phyloP scores from a whole-genome alignment of 1,140 invertebrate genomes.

The Nymphalis io region DNA sequence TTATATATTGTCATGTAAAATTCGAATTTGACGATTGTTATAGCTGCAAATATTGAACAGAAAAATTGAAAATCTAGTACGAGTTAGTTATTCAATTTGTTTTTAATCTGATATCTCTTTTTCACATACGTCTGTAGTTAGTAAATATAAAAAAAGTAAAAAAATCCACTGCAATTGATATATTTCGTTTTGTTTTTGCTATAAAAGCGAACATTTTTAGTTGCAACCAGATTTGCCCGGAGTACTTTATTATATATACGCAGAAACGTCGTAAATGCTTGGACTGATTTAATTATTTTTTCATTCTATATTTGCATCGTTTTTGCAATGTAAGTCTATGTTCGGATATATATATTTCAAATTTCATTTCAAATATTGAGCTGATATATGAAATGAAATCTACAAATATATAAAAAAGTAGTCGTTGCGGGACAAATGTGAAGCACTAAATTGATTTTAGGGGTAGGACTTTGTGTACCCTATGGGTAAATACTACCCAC shows the following conservation, averaged over 20 bases:
- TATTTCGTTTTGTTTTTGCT: conserved; percentile 19
- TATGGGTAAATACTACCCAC: too few relatives aligned
- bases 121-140: conserved; percentile 19
- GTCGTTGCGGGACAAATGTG: too few relatives aligned
- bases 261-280: not conserved
- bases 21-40: conserved; percentile 1
- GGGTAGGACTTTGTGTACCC: too few relatives aligned
- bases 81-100: conserved; percentile 28
- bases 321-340: too few relatives aligned
- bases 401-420: too few relatives aligned
- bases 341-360: too few relatives aligned
- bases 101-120: conserved; percentile 35
- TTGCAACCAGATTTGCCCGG: not conserved
- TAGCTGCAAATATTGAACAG: conserved; percentile 21
- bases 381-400: too few relatives aligned
- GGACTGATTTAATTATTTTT: conserved; percentile 5
- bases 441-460: too few relatives aligned
- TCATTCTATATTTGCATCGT: not conserved
- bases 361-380: too few relatives aligned
- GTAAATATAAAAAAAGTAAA: conserved; percentile 14
- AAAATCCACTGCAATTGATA: conserved; percentile 21
- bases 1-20: not conserved
- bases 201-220: conserved; percentile 1
- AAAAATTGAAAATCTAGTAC: conserved; percentile 18
- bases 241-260: conserved; percentile 1